Base-by-base conservation (phyloP, 2,888 invertebrate genomes). In the Tachina grossa region DNA sequence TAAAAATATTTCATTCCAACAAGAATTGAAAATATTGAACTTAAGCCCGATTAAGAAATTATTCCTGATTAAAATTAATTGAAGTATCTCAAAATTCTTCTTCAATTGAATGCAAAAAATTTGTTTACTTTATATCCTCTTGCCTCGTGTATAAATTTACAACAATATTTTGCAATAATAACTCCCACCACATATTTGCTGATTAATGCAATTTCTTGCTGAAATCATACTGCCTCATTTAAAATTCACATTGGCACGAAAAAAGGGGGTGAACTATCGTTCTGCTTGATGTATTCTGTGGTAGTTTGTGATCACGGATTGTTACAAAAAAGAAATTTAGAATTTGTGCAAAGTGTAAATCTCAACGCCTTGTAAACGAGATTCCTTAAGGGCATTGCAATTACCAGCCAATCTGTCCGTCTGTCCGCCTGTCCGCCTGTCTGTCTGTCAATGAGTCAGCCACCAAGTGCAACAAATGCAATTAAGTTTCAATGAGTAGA, bases 401-500 rank as follows among this genome's bases (percentile, higher is more conserved):
- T 83, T 83, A 84, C 75, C 86, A 78, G 53, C n/a, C 71, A 76
- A 22, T 75, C 63, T 78, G 65, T 80, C 61, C 14, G 63, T 14
- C 16, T 39, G 39, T 41, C 49, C 63, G 39, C 9, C 16, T 39
- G 39, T 41, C 49, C 63, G 39, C 9, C 76, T 39, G 22, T n/a
- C 63, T 31, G 41, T 1, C 77, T 39, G 22, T n/a, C 63, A 47
- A 41, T 1, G 75, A 72, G 51, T 47, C 76, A 72, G 68, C 84
- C 55, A 83, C 49, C 65, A 76, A 84, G 83, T 85, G 87, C 86
- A 86, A 85, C 83, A 87, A 87, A 87, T 84, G 85, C 87, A 86
- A 84, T 87, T 83, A 85, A 85, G 68, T 74, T 80, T 78, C 77
- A 83, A 83, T 77, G 77, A 71, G 71, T 19, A n/a, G 19, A 77